Evolutionary conservation across 2,888 invertebrate genomes (phyloP).

Genomic region (Subacronicta megacephala): DNA sequence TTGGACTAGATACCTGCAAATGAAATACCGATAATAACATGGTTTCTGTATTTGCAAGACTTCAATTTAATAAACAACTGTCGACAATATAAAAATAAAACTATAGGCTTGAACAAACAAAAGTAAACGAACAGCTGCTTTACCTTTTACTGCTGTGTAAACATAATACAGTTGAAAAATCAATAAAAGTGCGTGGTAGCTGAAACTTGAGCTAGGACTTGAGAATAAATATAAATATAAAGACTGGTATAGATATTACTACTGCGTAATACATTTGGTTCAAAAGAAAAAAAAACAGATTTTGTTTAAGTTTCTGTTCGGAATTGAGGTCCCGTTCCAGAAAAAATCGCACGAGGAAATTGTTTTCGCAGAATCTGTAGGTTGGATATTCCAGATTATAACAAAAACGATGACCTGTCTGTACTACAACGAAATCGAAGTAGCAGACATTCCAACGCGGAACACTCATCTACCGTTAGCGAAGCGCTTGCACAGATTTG

Average conservation of each 20-base stretch:
- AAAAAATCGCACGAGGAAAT: not conserved
- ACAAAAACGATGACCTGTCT: slow-evolving; percentile 44
- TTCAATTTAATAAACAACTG: not conserved
- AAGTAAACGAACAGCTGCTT: slow-evolving; percentile 15
- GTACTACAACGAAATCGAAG: slow-evolving; percentile 57
- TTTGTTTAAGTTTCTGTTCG: not conserved
- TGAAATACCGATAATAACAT: not conserved
- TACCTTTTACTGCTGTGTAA: slow-evolving; percentile 33
- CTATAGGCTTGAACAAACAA: not conserved
- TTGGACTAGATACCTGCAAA: too few relatives aligned
- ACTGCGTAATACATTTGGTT: too few relatives aligned
- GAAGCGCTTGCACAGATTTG: slow-evolving; percentile 79
- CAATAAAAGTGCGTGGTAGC: slow-evolving; percentile 31
- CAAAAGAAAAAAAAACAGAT: too few relatives aligned
- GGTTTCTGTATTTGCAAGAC: not conserved
- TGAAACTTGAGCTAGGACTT: slow-evolving; percentile 6
- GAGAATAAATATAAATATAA: not conserved
- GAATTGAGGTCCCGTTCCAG: not conserved
- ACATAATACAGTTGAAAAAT: slow-evolving; percentile 40
- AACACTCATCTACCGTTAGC: slow-evolving; percentile 84
- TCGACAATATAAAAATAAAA: not conserved
- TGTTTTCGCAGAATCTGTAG: not conserved
- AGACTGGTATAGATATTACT: too few relatives aligned
- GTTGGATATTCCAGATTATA: slow-evolving; percentile 19
- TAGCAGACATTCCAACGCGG: slow-evolving; percentile 78